These are phyloP conservation scores for Macrocentrus cingulum DNA, from an alignment of 1,140 invertebrate genomes.

Conservation along the genomic window DNA sequence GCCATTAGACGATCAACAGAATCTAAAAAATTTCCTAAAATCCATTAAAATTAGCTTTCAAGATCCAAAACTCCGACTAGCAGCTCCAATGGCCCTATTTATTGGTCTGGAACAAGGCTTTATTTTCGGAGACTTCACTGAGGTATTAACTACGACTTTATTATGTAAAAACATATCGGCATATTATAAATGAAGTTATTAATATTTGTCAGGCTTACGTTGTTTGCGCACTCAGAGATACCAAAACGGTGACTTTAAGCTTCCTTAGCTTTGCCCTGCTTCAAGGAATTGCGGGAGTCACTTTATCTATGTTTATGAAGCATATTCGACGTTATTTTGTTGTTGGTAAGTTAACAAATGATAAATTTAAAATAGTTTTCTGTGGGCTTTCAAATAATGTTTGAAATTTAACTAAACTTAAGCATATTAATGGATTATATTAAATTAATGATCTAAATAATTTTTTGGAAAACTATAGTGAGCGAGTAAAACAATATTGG, in stretches of 20 bases:
- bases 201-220: constrained; percentile 58
- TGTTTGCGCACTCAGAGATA: constrained; percentile 67
- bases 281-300: constrained; percentile 68
- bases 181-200: neutral
- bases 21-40: constrained; percentile 38
- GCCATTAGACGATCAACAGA: constrained; percentile 40
- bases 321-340: constrained; percentile 66
- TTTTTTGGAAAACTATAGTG: no score
- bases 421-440: no score
- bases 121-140: constrained; percentile 71
- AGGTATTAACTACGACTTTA: constrained; percentile 53
- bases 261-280: constrained; percentile 67
- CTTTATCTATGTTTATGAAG: constrained; percentile 69
- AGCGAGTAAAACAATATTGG: no score
- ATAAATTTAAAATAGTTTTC: neutral
- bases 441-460: no score
- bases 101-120: constrained; percentile 75
- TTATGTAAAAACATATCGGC: neutral
- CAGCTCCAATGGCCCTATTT: constrained; percentile 68
- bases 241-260: constrained; percentile 64
- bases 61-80: constrained; percentile 62
- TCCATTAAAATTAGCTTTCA: constrained; percentile 53
- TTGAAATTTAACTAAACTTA: no score
- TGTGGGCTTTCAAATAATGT: no score
- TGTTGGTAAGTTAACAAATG: constrained; percentile 57